phyloP scores from a whole-genome alignment of 2,797 vertebrate genomes.

The Mionectes olivaceus region DNA sequence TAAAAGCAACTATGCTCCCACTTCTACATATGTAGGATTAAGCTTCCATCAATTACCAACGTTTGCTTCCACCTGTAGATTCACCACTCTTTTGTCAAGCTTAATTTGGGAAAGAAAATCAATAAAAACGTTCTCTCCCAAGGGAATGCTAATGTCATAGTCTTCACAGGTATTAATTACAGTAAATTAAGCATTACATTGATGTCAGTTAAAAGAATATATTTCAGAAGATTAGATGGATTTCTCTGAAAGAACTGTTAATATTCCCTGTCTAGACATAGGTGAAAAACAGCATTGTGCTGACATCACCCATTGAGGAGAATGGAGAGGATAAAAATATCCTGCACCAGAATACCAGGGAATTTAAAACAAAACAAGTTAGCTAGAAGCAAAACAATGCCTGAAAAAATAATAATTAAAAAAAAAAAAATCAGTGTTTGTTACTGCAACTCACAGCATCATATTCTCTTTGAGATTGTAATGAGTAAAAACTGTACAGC shows the following conservation, averaged over 20 bases:
- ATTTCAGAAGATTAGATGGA: neutral
- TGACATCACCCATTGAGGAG: neutral
- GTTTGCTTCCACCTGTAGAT: neutral
- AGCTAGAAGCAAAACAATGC: neutral
- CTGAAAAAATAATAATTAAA: neutral
- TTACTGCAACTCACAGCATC: neutral
- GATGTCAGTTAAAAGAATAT: neutral
- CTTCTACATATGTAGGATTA: accelerated
- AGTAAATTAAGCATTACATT: neutral
- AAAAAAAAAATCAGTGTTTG: neutral
- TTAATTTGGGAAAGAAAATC: neutral
- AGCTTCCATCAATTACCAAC: neutral
- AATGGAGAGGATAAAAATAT: neutral
- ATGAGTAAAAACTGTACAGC: neutral
- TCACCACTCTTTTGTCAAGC: neutral
- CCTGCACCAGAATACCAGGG: neutral
- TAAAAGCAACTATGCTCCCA: neutral
- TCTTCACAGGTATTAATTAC: neutral
- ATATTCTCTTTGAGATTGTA: neutral
- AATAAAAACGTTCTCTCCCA: neutral
- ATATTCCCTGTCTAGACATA: neutral
- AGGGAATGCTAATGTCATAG: neutral
- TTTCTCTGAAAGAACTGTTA: neutral
- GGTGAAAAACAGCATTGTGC: neutral
- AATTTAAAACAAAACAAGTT: neutral